A percentile compares a stretch with the other conserved stretches of the same genome.
phyloP scores from a whole-genome alignment of 2,888 invertebrate species.

The Caenorhabditis sp. region DNA sequence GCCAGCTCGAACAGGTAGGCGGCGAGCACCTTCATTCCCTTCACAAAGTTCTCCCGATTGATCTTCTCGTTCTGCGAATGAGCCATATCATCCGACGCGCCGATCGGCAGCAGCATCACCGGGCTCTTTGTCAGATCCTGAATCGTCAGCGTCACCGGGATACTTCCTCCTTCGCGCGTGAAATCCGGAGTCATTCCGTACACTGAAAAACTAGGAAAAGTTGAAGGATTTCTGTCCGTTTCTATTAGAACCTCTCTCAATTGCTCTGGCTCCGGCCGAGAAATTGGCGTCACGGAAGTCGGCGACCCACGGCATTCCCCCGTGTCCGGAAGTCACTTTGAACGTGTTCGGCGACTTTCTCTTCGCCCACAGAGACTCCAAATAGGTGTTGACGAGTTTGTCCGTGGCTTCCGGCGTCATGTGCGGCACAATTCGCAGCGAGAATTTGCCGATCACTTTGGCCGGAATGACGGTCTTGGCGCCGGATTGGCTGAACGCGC shows the following conservation, averaged over 20 bases:
- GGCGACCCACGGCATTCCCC: conserved; percentile 93
- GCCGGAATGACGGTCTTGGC: conserved; percentile 85
- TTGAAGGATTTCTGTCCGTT: neutral
- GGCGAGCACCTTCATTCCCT: conserved; percentile 75
- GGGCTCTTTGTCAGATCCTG: conserved; percentile 84
- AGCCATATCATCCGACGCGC: conserved; percentile 95
- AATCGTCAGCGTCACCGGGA: conserved; percentile 94
- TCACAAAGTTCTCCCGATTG: conserved; percentile 82
- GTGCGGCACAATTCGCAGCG: conserved; percentile 94
- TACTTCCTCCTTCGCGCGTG: conserved; percentile 96
- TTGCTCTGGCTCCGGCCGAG: conserved; percentile 85
- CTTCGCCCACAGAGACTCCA: conserved; percentile 87
- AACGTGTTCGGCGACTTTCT: conserved; percentile 85
- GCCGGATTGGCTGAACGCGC: conserved; percentile 92
- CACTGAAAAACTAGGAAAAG: conserved; percentile 81
- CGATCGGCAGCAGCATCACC: conserved; percentile 94
- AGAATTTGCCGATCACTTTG: conserved; percentile 93
- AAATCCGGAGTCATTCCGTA: conserved; percentile 93
- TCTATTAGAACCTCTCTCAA: conserved; percentile 69
- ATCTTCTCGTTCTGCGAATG: conserved; percentile 99
- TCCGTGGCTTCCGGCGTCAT: conserved; percentile 85
- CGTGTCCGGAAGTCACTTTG: conserved; percentile 82
- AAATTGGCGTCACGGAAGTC: conserved; percentile 94
- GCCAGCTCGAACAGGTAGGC: conserved; percentile 76
- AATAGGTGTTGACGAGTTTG: conserved; percentile 84